These are phyloP conservation scores for Pammene aurita DNA, from an alignment of 2,888 invertebrate species.

Conservation along the genomic window DNA sequence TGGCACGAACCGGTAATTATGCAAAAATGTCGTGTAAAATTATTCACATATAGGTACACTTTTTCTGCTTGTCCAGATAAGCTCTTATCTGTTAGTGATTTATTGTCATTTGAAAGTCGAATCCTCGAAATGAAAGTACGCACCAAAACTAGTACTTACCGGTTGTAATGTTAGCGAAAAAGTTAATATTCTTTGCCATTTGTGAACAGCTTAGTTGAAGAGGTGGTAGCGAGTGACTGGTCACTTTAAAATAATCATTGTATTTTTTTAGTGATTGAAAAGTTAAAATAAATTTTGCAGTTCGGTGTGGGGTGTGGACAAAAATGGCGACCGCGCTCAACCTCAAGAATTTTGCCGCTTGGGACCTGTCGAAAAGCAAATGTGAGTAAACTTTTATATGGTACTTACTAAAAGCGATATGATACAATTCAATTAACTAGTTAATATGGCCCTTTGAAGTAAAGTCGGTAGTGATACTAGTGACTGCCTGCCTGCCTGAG, in stretches of 20 bases:
- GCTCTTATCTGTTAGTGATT: neutral
- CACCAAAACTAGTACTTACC: constrained; percentile 11
- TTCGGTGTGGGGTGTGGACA: neutral
- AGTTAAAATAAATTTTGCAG: constrained; percentile 5
- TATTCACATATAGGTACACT: too few relatives aligned
- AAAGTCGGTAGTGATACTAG: too few relatives aligned
- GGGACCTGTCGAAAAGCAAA: constrained; percentile 34
- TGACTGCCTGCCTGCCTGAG: too few relatives aligned
- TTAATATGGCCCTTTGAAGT: too few relatives aligned
- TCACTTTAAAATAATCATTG: too few relatives aligned
- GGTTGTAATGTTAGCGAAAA: neutral
- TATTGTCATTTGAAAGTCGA: constrained; percentile 5
- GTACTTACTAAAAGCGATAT: too few relatives aligned
- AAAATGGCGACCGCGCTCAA: constrained; percentile 25
- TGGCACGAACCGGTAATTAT: too few relatives aligned
- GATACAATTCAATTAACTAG: too few relatives aligned
- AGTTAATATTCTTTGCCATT: constrained; percentile 3
- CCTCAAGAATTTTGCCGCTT: constrained; percentile 19
- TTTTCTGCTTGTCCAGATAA: too few relatives aligned
- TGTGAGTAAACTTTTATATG: constrained; percentile 23
- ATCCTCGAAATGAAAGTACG: constrained; percentile 13
- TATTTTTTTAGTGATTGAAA: neutral
- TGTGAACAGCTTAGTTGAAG: neutral
- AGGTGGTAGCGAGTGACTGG: neutral
- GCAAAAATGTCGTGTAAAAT: too few relatives aligned